Percentiles rank a stretch among this genome's conserved stretches.
Conservation (phyloP, 2,113 vertebrate genomes). For the Gopherus flavomarginatus region DNA sequence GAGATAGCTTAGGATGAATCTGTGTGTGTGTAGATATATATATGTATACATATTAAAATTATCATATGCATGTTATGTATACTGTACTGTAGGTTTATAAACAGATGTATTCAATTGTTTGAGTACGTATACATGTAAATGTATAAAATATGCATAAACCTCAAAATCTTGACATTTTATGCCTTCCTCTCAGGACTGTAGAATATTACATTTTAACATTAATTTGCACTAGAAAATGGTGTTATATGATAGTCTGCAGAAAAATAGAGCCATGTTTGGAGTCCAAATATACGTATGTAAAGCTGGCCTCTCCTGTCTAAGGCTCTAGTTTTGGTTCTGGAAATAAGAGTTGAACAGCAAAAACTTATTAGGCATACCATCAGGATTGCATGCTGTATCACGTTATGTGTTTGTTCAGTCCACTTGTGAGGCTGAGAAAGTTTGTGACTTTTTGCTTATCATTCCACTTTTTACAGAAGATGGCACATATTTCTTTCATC, state of each 20-base stretch:
- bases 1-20: slow-evolving; percentile 46
- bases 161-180: slow-evolving; percentile 17
- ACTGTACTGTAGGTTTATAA: not conserved
- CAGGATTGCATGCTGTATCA: slow-evolving; percentile 37
- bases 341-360: slow-evolving; percentile 67
- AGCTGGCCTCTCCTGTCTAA: slow-evolving; percentile 33
- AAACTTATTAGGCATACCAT: slow-evolving; percentile 61
- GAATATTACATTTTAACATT: slow-evolving; percentile 48
- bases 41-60: slow-evolving; percentile 35
- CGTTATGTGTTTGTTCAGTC: slow-evolving; percentile 50
- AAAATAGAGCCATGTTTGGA: slow-evolving; percentile 19
- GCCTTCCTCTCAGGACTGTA: slow-evolving; percentile 12
- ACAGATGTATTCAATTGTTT: not conserved
- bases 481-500: not conserved
- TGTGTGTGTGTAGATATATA: slow-evolving; percentile 11
- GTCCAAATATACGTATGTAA: slow-evolving; percentile 36
- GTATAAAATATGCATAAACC: not conserved
- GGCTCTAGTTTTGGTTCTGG: slow-evolving; percentile 61
- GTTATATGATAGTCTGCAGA: slow-evolving; percentile 42
- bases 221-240: slow-evolving; percentile 13
- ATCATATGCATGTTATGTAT: not conserved
- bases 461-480: not conserved
- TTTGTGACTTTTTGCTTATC: not conserved
- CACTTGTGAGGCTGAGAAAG: slow-evolving; percentile 15
- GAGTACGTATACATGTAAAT: not conserved